Conservation (phyloP, 2,888 invertebrate genomes). For the Caradrina kadenii region DNA sequence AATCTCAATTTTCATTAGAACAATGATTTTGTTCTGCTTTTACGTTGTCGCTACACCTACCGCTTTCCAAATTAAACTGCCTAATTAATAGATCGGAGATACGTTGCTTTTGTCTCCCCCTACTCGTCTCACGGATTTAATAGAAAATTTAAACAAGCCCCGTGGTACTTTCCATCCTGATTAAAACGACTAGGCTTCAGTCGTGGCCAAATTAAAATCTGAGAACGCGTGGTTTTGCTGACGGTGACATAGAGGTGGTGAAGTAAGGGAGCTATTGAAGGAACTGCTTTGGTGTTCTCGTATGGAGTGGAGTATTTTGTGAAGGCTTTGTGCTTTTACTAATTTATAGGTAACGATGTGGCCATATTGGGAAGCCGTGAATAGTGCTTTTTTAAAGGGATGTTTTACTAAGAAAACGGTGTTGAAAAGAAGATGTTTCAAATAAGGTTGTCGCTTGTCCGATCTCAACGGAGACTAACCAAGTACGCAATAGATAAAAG, state of each 20-base stretch:
- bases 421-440: no score
- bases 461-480: no score
- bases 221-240: slow-evolving; percentile 76
- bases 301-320: background rate
- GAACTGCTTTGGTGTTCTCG: slow-evolving; percentile 6
- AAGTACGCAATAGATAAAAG: no score
- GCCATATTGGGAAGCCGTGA: background rate
- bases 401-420: background rate
- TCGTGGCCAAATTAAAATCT: slow-evolving; percentile 84
- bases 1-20: slow-evolving; percentile 57
- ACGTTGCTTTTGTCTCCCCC: slow-evolving; percentile 84
- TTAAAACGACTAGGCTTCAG: slow-evolving; percentile 84
- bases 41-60: slow-evolving; percentile 68
- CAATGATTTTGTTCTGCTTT: slow-evolving; percentile 54
- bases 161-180: slow-evolving; percentile 78
- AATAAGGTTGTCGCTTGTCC: no score
- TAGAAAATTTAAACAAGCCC: slow-evolving; percentile 87
- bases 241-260: slow-evolving; percentile 38
- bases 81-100: slow-evolving; percentile 90
- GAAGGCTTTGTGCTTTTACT: slow-evolving; percentile 13
- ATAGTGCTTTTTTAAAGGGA: background rate
- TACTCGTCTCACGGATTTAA: slow-evolving; percentile 84
- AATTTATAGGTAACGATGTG: slow-evolving; percentile 8
- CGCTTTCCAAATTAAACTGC: slow-evolving; percentile 84
- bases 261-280: slow-evolving; percentile 30